phyloP scores from a whole-genome alignment of 2,888 invertebrate genomes.

The Athripsodes cinereus region DNA sequence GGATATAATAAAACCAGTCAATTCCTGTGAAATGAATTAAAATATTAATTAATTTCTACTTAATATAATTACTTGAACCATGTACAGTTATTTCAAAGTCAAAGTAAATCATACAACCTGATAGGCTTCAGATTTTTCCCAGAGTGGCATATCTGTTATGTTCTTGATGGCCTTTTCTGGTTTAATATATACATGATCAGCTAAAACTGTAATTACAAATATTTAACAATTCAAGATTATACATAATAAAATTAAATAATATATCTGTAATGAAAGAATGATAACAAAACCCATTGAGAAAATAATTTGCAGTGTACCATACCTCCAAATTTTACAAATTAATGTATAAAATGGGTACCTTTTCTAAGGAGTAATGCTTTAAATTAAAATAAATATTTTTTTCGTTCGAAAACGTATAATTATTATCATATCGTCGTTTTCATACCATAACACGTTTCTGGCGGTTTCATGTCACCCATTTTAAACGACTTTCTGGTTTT shows the following conservation, averaged over 20 bases:
- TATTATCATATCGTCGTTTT: too few relatives aligned
- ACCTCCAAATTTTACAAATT: too few relatives aligned
- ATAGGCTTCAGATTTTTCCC: conserved; percentile 84
- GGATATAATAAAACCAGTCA: conserved; percentile 80
- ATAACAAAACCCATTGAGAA: too few relatives aligned
- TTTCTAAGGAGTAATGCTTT: too few relatives aligned
- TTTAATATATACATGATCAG: conserved; percentile 56
- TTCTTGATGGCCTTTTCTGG: conserved; percentile 61
- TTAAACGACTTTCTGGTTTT: too few relatives aligned
- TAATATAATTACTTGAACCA: not conserved
- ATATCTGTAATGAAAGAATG: too few relatives aligned
- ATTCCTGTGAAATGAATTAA: conserved; percentile 51
- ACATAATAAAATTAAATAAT: too few relatives aligned
- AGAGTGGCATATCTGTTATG: conserved; percentile 65
- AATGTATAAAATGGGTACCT: too few relatives aligned
- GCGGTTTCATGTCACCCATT: conserved; percentile 17
- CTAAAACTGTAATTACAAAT: conserved; percentile 37
- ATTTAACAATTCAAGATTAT: too few relatives aligned
- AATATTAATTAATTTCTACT: not conserved
- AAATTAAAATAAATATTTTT: too few relatives aligned
- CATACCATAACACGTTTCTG: not conserved
- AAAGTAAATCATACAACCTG: conserved; percentile 43
- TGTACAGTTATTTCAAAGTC: not conserved
- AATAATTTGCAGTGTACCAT: too few relatives aligned
- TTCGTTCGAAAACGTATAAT: too few relatives aligned